These are phyloP conservation scores for Dryas iulia DNA, from an alignment of 1,140 invertebrate genomes.

Conservation along the genomic window DNA sequence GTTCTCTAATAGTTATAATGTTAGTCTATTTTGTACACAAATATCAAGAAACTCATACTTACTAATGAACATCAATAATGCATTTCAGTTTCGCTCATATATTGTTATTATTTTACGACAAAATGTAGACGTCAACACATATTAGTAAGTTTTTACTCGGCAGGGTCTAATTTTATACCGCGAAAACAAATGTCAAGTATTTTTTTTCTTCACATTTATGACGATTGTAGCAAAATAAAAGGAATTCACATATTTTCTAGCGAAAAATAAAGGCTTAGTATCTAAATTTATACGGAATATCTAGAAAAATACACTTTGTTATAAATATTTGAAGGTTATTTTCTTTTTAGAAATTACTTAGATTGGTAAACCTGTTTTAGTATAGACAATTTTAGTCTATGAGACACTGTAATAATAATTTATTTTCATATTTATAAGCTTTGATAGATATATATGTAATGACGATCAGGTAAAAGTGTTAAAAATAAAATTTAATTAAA, in stretches of 20 bases:
- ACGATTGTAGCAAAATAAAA: not conserved
- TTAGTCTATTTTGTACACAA: conserved; percentile 19
- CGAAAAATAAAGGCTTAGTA: not conserved
- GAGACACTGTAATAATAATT: not conserved
- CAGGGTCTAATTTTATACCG: conserved; percentile 47
- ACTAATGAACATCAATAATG: conserved; percentile 20
- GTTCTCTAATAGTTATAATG: conserved; percentile 38
- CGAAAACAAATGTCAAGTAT: conserved; percentile 56
- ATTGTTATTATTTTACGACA: conserved; percentile 30
- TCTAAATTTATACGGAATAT: not conserved
- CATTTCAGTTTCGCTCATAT: conserved; percentile 22
- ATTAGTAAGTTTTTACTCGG: conserved; percentile 35
- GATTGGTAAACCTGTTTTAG: conserved; percentile 20
- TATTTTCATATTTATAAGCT: not conserved
- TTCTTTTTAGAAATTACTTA: conserved; percentile 21
- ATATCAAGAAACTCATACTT: conserved; percentile 23
- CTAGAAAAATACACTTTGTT: not conserved
- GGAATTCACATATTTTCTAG: not conserved
- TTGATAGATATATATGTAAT: not conserved
- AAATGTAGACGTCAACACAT: conserved; percentile 58
- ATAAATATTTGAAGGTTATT: conserved; percentile 20
- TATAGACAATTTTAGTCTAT: conserved; percentile 18
- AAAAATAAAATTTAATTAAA: not conserved
- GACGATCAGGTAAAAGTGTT: not conserved
- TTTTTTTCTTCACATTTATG: conserved; percentile 6